phyloP scores from a whole-genome alignment of 1,140 invertebrate species.

The Meteorus sp. region DNA sequence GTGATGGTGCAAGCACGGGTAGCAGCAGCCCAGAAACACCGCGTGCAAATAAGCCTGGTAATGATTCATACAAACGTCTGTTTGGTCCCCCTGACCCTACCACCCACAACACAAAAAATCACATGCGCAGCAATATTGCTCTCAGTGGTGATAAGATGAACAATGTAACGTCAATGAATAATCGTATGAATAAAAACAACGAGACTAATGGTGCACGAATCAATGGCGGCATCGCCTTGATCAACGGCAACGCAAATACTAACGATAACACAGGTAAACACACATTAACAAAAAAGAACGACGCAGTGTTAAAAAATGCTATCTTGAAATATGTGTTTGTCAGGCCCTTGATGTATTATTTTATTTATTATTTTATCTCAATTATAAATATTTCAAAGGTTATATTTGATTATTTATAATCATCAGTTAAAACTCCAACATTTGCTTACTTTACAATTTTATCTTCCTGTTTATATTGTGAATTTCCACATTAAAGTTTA shows the following conservation, averaged over 20 bases:
- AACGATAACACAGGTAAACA: slow-evolving; percentile 55
- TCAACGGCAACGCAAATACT: slow-evolving; percentile 47
- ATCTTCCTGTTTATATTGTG: too few species aligned
- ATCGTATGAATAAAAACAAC: slow-evolving; percentile 38
- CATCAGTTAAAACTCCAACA: not conserved
- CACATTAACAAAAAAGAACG: slow-evolving; percentile 17
- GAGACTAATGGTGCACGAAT: slow-evolving; percentile 32
- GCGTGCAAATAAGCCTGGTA: slow-evolving; percentile 56
- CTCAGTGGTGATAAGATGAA: slow-evolving; percentile 37
- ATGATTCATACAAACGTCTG: slow-evolving; percentile 60
- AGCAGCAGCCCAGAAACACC: slow-evolving; percentile 41
- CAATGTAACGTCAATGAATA: slow-evolving; percentile 25
- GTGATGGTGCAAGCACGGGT: slow-evolving; percentile 41
- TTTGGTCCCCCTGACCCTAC: slow-evolving; percentile 57
- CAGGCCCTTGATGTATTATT: slow-evolving; percentile 35
- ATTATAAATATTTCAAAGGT: too few species aligned
- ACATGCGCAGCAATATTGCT: slow-evolving; percentile 55
- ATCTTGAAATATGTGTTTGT: slow-evolving; percentile 55
- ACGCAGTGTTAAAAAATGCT: slow-evolving; percentile 26
- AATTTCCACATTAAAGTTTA: too few species aligned
- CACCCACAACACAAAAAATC: slow-evolving; percentile 55
- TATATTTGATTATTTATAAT: slow-evolving; percentile 8
- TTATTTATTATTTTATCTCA: slow-evolving; percentile 13
- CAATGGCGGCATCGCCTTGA: slow-evolving; percentile 35
- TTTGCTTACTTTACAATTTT: not conserved